A percentile compares a stretch with the other conserved stretches of the same genome.
These are phyloP conservation scores for Clarias gariepinus DNA, from an alignment of 2,113 vertebrate species.

Conservation along the genomic window DNA sequence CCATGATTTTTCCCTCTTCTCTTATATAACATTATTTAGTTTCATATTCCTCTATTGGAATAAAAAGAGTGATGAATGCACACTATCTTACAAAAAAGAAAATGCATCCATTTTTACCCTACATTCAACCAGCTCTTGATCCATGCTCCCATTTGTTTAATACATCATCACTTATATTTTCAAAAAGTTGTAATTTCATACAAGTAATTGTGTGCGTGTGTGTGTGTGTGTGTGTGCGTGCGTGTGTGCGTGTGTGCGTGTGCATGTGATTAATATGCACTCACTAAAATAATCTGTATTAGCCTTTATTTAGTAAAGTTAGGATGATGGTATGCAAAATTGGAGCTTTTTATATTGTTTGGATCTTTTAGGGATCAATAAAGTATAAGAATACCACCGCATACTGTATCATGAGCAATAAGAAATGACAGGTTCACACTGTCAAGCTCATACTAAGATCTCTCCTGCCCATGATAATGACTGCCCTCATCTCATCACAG, in stretches of 20 bases:
- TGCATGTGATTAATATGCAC: conserved; percentile 15
- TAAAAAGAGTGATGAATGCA: neutral
- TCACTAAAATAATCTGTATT: neutral
- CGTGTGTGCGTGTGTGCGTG: neutral
- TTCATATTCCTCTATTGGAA: neutral
- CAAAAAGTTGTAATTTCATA: neutral
- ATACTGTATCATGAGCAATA: conserved; percentile 31
- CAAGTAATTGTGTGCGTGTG: neutral
- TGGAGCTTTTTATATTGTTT: neutral
- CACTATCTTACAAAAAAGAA: neutral
- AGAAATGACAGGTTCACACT: conserved; percentile 28
- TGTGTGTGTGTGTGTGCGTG: too few relatives aligned
- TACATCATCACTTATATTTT: neutral
- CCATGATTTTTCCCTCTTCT: too few relatives aligned
- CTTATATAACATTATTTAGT: neutral
- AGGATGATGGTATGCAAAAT: neutral
- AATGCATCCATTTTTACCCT: neutral
- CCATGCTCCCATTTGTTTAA: neutral
- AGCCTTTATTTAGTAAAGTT: neutral
- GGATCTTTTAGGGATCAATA: conserved; percentile 21
- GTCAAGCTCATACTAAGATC: conserved; percentile 19
- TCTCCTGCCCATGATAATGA: conserved; percentile 40
- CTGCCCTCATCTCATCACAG: conserved; percentile 71
- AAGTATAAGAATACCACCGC: conserved; percentile 12
- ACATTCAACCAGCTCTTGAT: neutral